phyloP scores from a whole-genome alignment of 92 coral and sea anemone genomes.

The Parazoanthus atlanticus region DNA sequence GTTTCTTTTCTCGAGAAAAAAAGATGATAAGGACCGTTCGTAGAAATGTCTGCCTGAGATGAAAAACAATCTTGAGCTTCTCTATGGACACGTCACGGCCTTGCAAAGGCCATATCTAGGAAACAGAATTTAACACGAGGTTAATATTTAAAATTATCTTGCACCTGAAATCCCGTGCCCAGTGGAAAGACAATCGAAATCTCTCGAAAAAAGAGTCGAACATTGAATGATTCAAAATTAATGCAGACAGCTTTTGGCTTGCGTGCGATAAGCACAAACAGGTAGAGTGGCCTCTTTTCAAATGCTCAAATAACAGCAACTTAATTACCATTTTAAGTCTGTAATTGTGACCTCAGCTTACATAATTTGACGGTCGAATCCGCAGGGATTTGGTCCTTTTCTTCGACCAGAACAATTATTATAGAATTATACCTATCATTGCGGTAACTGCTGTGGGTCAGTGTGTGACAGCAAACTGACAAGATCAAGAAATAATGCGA shows the following conservation, averaged over 20 bases:
- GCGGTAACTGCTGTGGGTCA: background rate
- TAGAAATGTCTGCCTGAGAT: background rate
- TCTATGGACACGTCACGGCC: background rate
- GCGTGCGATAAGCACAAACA: constrained; percentile 32
- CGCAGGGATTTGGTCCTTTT: constrained; percentile 14
- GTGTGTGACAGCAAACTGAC: background rate
- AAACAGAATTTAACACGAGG: constrained; percentile 10
- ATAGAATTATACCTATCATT: constrained; percentile 19
- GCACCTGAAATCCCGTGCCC: background rate
- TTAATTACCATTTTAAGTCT: constrained; percentile 46
- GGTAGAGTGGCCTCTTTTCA: constrained; percentile 16
- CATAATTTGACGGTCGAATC: constrained; percentile 44
- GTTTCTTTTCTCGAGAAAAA: background rate
- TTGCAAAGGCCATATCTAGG: constrained; percentile 10
- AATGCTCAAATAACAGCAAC: constrained; percentile 38
- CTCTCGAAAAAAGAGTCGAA: background rate
- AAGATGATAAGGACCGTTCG: no score
- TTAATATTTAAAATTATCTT: constrained; percentile 21
- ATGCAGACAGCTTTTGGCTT: constrained; percentile 10
- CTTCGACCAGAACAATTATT: constrained; percentile 1
- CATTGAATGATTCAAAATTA: background rate
- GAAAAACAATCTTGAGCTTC: background rate
- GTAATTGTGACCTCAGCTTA: constrained; percentile 43
- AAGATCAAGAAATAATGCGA: background rate
- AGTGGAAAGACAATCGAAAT: background rate